Base-by-base conservation (phyloP, 2,797 vertebrate species). In the Champsocephalus esox region DNA sequence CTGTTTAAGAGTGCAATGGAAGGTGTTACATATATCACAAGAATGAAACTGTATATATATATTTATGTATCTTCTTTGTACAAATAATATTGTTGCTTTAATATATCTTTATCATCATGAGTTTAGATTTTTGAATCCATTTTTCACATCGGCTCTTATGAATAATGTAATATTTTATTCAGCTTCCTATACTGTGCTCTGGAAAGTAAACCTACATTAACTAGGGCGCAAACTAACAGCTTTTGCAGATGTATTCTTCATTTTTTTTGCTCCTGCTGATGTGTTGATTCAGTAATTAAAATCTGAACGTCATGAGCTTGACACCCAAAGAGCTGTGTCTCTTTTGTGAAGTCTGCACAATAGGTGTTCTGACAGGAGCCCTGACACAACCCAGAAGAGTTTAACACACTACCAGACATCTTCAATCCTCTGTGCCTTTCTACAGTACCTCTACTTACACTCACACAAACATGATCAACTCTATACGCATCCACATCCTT, bases 361-460 rank as follows among this genome's bases (percentile, higher is more conserved):
- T 56, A 38, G 71, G 73, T 63, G 73, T 61, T 83, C 79, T 70
- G 70, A 70, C 86, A 78, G 50, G 17, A 80, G 73, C 68, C 46
- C 55, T 48, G 3, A 70, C 52, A 62, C 63, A 28, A 57, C 62
- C 74, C 45, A 0, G 43, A 82, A 71, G 64, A 71, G 81, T 75
- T 88, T 56, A 75, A 85, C 81, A 86, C 80, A 70, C 73, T 79
- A 7, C 82, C 81, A 51, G 57, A 83, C 75, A 70, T 82, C 76
- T 70, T 66, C 21, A 24, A 43, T 60, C 41, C 52, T 49, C 46
- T 12, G 28, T 19, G 51, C 55, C 48, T 16, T 63, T 12, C 64
- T 16, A 4, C 19, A 43, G 16, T 34, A 9, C 32, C 6, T 62
- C 48, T 63, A 12, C 38, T 43, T 19, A 61, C 32, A 43, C 28